Evolutionary conservation across 2,888 invertebrate genomes (phyloP), one percentile per base, ranked within the genome.

Genomic region (Sussaba pulchella): DNA sequence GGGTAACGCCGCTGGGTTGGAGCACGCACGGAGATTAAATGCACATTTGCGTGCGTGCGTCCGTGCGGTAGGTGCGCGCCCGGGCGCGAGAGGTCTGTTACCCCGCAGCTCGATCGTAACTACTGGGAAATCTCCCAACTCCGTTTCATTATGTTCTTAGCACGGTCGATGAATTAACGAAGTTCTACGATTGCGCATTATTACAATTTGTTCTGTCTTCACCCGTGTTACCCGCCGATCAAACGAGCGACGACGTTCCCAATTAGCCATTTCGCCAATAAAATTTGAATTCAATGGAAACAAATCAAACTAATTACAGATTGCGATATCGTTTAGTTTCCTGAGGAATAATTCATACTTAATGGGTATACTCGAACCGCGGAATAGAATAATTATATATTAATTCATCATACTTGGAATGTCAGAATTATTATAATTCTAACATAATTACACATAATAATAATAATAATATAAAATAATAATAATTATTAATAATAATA

Each of bases 41-140:
- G 61, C 61, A 69, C 75, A 75, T 75, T 69, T 75, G 67, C 75
- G 75, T 75, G 67, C 75, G 64, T 71, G 45, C 61, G 41, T 21
- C 59, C 75, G 64, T 71, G 45, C 61, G 41, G 24, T 9, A 24
- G 19, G 9, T 57, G 57, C 3, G 43, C 26, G 14, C 24, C 14
- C 4, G 1, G 14, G 12, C 12, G 24, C 17, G 64, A 24, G 74
- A 66, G 74, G 66, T 74, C 74, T 74, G 24, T 66, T 74, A 74
- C 74, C 74, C 57, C 74, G 57, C 2, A 31, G 31, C 47, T 14
- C 31, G 47, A 17, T 21, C 10, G 1, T 66, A 57, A 39, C 57
- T 24, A 39, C 57, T 74, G 66, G 66, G 47, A 66, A 74, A 59
- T 74, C 24, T 36, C 45, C 14, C 36, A 19, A 19, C 1, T 12